phyloP scores from a whole-genome alignment of 2,888 invertebrate species.

The Halictus ligatus region DNA sequence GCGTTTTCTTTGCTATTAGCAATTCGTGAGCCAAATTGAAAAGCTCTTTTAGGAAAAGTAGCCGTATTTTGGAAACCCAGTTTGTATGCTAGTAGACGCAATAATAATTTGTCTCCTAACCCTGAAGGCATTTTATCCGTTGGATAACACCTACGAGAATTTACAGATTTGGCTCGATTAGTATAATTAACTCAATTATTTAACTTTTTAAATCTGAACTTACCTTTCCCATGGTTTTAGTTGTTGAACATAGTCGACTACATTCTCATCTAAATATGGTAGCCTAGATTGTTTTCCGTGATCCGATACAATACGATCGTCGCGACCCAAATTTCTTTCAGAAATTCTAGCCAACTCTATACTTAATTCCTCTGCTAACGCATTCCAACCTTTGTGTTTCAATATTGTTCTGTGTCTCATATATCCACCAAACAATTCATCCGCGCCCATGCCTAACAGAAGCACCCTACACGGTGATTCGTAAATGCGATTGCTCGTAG shows the following conservation, averaged over 20 bases:
- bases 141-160: constrained; percentile 86
- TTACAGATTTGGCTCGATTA: not conserved
- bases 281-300: constrained; percentile 94
- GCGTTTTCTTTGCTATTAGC: constrained; percentile 96
- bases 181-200: constrained; percentile 1
- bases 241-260: constrained; percentile 87
- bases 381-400: constrained; percentile 86
- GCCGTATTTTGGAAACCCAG: constrained; percentile 89
- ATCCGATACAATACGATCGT: constrained; percentile 96
- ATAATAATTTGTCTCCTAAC: constrained; percentile 96
- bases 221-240: constrained; percentile 90
- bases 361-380: constrained; percentile 86
- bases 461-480: constrained; percentile 89
- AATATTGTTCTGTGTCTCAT: constrained; percentile 92
- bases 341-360: constrained; percentile 95
- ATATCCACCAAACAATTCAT: constrained; percentile 98
- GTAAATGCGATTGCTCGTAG: constrained; percentile 79
- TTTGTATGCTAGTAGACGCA: constrained; percentile 90
- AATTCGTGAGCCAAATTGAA: constrained; percentile 98
- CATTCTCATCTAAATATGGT: constrained; percentile 91
- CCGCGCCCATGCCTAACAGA: constrained; percentile 97
- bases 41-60: constrained; percentile 94
- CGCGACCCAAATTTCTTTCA: constrained; percentile 95
- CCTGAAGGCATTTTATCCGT: constrained; percentile 88
- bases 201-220: constrained; percentile 51